These are phyloP conservation scores for Leptothorax acervorum DNA, from an alignment of 2,888 invertebrate genomes.

Conservation along the genomic window DNA sequence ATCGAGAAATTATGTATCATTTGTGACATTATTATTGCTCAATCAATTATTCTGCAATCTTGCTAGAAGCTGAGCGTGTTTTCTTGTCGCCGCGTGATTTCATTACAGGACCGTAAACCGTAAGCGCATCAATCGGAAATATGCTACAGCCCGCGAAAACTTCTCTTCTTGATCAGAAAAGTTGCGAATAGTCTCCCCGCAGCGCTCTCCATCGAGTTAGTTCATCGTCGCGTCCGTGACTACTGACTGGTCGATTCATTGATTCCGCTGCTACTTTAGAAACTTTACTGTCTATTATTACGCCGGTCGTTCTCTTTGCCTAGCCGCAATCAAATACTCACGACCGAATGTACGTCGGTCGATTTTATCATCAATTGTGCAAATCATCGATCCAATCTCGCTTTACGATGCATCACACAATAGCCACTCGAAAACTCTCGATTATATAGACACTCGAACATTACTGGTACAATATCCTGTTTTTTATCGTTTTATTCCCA, in stretches of 20 bases:
- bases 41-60: background rate
- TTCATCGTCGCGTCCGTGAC: conserved; percentile 66
- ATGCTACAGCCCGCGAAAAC: conserved; percentile 30
- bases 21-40: background rate
- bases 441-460: conserved; percentile 38
- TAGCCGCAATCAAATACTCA: conserved; percentile 36
- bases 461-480: background rate
- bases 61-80: background rate
- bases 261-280: conserved; percentile 57
- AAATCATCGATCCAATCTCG: conserved; percentile 10
- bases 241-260: conserved; percentile 61
- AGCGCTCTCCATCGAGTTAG: conserved; percentile 63
- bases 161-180: conserved; percentile 38
- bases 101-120: conserved; percentile 2
- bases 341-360: conserved; percentile 35
- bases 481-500: background rate
- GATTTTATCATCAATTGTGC: conserved; percentile 21
- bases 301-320: background rate
- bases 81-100: conserved; percentile 20
- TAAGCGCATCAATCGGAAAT: conserved; percentile 38
- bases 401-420: background rate
- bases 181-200: conserved; percentile 1
- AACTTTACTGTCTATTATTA: conserved; percentile 56
- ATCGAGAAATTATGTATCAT: background rate
- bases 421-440: conserved; percentile 17